Evolutionary conservation across 2,797 vertebrate genomes (phyloP), one percentile per base, ranked within the genome.

Genomic region (Sardinella longiceps): DNA sequence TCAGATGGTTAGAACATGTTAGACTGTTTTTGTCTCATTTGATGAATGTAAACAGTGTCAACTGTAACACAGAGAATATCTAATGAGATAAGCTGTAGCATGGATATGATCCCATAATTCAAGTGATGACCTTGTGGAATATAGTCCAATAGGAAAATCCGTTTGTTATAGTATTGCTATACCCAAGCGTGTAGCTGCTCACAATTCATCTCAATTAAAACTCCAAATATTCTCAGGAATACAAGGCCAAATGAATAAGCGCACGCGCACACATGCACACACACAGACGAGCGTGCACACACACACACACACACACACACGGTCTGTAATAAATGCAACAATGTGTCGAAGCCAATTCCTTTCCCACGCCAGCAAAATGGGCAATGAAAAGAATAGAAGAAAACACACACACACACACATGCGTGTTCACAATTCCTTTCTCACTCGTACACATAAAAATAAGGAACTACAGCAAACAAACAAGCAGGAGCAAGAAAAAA

Each of bases 401-500:
- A 81, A 93, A 88, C 86, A 74, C 63, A 92, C 89, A 84, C 87
- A 87, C 63, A 84, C 85, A 85, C 89, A 84, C 87, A 87, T 58
- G 84, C 85, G 84, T 91, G 37, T n/a, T n/a, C n/a, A n/a, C 63
- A 33, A 66, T 14, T 12, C 2, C 28, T 74, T 33, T 74, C 66
- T 74, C 28, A 66, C 30, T 90, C 89, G 90, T 80, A 81, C 46
- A 48, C 60, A 87, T 87, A 90, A 50, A 82, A 86, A 86, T 60
- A 87, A 70, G 87, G 91, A 84, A 82, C 90, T 93, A 92, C 93
- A 93, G 94, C 93, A 95, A 93, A 94, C 90, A 93, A 93, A 93
- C 93, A 92, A 92, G 86, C 87, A 93, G 94, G 93, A 90, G 92
- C 92, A 93, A 91, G 94, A 96, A 96, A 96, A 96, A 96, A 96